Conservation (phyloP, 2,888 invertebrate genomes). For the Flexamia atlantica region DNA sequence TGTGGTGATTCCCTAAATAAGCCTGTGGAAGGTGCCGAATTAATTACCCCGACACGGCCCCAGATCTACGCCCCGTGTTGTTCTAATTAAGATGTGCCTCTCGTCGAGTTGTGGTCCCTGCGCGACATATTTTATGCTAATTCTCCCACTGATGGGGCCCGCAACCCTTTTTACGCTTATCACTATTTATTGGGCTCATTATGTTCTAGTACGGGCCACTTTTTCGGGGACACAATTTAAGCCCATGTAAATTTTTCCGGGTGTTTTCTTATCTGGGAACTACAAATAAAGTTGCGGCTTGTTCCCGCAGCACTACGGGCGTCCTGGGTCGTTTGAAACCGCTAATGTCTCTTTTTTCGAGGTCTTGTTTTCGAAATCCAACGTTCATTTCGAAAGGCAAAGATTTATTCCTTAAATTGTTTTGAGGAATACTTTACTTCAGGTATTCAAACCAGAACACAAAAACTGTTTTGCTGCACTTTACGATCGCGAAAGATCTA, state of each 20-base stretch:
- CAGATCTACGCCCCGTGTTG: conserved; percentile 33
- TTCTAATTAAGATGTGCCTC: conserved; percentile 49
- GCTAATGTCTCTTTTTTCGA: conserved; percentile 4
- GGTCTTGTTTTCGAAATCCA: too few relatives aligned
- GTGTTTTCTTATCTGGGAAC: conserved; percentile 32
- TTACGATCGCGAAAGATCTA: too few relatives aligned
- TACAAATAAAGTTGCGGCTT: conserved; percentile 15
- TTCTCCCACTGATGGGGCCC: conserved; percentile 37
- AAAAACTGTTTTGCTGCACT: too few relatives aligned
- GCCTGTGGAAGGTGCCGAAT: conserved; percentile 10
- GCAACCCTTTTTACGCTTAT: conserved; percentile 52
- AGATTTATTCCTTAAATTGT: too few relatives aligned
- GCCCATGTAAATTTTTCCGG: conserved; percentile 33
- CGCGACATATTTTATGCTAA: conserved; percentile 50
- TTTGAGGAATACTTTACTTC: too few relatives aligned
- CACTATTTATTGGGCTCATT: conserved; percentile 57
- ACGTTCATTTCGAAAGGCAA: too few relatives aligned
- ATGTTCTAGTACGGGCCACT: conserved; percentile 46
- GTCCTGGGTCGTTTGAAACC: not conserved
- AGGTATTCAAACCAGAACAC: too few relatives aligned
- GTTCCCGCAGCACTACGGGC: not conserved
- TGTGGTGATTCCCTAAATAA: not conserved
- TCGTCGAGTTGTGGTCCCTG: conserved; percentile 11
- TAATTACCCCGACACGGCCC: not conserved
- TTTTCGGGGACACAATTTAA: conserved; percentile 38